Conservation (phyloP, 2,113 vertebrate genomes). For the Eretmochelys imbricata region DNA sequence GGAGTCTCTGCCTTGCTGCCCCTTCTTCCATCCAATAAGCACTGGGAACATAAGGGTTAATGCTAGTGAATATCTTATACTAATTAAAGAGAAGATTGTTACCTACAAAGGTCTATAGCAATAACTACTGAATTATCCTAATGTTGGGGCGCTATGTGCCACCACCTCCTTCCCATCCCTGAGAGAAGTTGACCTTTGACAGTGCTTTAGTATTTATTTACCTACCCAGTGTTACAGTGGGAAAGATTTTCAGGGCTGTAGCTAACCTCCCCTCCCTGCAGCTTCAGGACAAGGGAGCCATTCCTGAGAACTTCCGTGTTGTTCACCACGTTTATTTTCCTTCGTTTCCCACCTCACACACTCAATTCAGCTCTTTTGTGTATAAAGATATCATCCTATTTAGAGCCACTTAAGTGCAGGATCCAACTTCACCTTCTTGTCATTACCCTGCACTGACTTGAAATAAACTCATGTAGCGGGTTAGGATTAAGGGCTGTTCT, state of each 20-base stretch:
- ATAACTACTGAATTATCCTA: conserved; percentile 31
- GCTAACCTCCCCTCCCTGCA: not conserved
- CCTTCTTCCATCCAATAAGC: not conserved
- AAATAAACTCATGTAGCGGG: not conserved
- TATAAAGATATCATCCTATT: not conserved
- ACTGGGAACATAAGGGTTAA: not conserved
- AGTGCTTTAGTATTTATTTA: conserved; percentile 35
- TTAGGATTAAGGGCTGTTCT: conserved; percentile 11
- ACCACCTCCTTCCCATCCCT: fast-evolving
- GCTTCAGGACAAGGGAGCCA: not conserved
- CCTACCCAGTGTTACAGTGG: not conserved
- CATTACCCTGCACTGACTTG: not conserved
- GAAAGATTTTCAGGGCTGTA: not conserved
- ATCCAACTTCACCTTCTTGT: not conserved
- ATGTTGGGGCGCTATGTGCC: not conserved
- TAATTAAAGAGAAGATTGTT: not conserved
- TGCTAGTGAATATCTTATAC: not conserved
- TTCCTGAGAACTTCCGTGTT: not conserved
- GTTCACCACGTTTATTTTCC: not conserved
- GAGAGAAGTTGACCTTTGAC: not conserved
- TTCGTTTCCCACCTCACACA: not conserved
- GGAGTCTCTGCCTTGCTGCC: not conserved
- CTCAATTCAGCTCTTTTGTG: not conserved
- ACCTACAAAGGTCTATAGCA: conserved; percentile 47
- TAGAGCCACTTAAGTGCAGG: not conserved